phyloP scores from a whole-genome alignment of 2,797 vertebrate species.

The Sebastes hubbsi region DNA sequence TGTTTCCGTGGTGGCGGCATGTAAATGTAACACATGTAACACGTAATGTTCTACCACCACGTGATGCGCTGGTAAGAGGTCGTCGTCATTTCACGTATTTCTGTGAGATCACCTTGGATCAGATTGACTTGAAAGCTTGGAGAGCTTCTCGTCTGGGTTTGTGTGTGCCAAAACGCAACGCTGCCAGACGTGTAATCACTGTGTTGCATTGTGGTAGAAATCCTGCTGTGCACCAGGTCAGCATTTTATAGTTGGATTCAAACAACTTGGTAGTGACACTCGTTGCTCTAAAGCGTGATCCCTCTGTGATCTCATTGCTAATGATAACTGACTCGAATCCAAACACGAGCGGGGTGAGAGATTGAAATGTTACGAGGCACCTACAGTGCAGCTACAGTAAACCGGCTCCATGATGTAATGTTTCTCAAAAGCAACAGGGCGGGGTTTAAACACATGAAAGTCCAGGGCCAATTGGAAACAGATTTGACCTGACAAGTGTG shows the following conservation, averaged over 20 bases:
- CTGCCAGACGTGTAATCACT: constrained; percentile 70
- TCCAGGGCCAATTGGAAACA: constrained; percentile 77
- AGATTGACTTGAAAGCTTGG: constrained; percentile 63
- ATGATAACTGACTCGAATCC: constrained; percentile 67
- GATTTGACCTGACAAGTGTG: constrained; percentile 77
- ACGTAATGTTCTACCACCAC: background rate
- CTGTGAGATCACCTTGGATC: background rate
- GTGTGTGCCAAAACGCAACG: constrained; percentile 47
- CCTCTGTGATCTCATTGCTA: constrained; percentile 61
- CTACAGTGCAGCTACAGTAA: constrained; percentile 62
- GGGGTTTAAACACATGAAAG: constrained; percentile 75
- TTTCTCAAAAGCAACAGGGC: constrained; percentile 68
- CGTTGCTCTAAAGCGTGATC: constrained; percentile 31
- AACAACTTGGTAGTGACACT: constrained; percentile 34
- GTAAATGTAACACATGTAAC: background rate
- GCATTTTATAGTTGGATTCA: background rate
- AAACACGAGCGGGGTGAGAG: constrained; percentile 58
- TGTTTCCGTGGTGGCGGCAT: background rate
- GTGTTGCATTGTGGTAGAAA: constrained; percentile 14
- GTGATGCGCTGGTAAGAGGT: background rate
- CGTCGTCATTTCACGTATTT: background rate
- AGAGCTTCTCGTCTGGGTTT: constrained; percentile 65
- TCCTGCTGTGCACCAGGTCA: constrained; percentile 25
- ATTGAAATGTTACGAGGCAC: constrained; percentile 60
- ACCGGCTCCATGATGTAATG: constrained; percentile 78